These are phyloP conservation scores for Lepus townsendii DNA, from an alignment of 2,797 vertebrate genomes.

Conservation along the genomic window DNA sequence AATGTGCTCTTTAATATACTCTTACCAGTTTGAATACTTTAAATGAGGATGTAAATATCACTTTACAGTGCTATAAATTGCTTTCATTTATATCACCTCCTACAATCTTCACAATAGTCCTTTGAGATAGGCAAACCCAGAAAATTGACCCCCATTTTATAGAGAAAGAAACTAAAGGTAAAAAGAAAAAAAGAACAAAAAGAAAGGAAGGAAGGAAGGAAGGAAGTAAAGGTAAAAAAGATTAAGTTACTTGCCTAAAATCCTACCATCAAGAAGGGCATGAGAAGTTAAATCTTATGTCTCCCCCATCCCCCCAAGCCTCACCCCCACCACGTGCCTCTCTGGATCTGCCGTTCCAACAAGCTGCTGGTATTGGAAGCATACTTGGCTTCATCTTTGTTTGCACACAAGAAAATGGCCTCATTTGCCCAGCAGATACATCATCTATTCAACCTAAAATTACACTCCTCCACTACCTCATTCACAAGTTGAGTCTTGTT, in stretches of 20 bases:
- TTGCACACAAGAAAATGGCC: constrained; percentile 36
- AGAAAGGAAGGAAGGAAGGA: no score
- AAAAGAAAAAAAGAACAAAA: neutral
- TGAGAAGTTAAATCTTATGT: constrained; percentile 8
- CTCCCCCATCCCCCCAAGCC: neutral
- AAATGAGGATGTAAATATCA: neutral
- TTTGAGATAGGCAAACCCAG: constrained; percentile 25
- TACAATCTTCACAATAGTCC: neutral
- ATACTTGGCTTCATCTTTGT: constrained; percentile 31
- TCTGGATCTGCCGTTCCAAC: neutral
- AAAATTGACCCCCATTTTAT: constrained; percentile 20
- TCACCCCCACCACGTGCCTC: neutral
- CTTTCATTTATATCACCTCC: constrained; percentile 46
- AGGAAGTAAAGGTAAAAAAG: constrained; percentile 32
- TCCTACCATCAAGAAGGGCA: constrained; percentile 27
- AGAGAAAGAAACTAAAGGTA: constrained; percentile 52
- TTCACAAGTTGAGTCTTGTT: constrained; percentile 53
- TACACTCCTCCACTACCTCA: constrained; percentile 6
- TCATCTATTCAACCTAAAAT: constrained; percentile 61
- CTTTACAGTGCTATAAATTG: constrained; percentile 51
- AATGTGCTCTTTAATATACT: constrained; percentile 40
- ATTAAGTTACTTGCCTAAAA: constrained; percentile 57
- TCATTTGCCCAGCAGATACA: constrained; percentile 1
- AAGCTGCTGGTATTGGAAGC: neutral
- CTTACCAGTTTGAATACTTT: neutral